Conservation (phyloP, 2,797 vertebrate genomes). For the Pangasius djambal region DNA sequence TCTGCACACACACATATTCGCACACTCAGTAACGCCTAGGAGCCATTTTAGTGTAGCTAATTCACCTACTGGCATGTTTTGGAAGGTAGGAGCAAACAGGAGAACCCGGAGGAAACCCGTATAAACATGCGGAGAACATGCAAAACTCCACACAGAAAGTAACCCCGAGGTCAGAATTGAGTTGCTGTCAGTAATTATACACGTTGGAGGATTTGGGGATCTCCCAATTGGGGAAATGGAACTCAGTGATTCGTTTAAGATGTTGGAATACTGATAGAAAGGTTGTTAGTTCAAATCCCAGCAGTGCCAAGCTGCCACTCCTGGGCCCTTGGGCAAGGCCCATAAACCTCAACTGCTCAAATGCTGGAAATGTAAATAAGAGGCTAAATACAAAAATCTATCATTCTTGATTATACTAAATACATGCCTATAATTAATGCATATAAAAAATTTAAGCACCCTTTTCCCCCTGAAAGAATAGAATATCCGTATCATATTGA, state of each 20-base stretch:
- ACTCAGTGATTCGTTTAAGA: background rate
- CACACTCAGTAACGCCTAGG: background rate
- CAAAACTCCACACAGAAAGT: background rate
- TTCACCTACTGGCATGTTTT: background rate
- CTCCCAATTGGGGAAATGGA: background rate
- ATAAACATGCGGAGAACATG: background rate
- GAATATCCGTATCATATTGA: background rate
- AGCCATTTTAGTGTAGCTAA: background rate
- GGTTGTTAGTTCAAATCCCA: too few species aligned
- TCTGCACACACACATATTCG: background rate
- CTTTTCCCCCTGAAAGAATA: background rate
- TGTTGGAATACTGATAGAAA: too few species aligned
- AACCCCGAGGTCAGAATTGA: background rate
- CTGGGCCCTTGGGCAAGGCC: too few species aligned
- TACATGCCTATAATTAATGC: background rate
- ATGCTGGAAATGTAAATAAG: too few species aligned
- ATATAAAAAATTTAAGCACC: background rate
- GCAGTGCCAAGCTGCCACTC: too few species aligned
- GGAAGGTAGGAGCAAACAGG: background rate
- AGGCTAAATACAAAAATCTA: background rate
- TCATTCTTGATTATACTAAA: background rate
- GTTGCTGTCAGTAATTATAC: background rate
- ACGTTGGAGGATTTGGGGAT: background rate
- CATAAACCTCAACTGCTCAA: too few species aligned
- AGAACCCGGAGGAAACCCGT: background rate